Base-by-base conservation (phyloP, 2,888 invertebrate species). In the Lymantria monacha region DNA sequence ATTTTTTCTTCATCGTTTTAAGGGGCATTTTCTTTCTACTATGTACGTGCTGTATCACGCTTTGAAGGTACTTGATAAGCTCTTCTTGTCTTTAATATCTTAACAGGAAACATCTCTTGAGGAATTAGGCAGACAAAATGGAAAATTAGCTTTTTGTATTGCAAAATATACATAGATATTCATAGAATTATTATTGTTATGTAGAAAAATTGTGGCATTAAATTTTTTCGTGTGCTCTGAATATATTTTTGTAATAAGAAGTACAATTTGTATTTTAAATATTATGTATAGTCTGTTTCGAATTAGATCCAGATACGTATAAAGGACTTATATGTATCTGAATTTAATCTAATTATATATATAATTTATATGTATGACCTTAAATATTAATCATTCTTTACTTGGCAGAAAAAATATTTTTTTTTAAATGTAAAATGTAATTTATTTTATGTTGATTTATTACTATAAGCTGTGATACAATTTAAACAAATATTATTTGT, bases 61-160 rank as follows among this genome's bases (percentile, higher is more conserved):
- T 56, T 61, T 60, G 52, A 55, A 65, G 57, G 52, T 62, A 63
- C 71, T 72, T 66, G 65, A 78, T 74, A 66, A 66, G 59, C 66
- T 61, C 72, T 72, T 69, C 49, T 22, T 69, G 55, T 69, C 72
- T 74, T 75, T 72, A 76, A 79, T 75, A 81, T 72, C 70, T 70
- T 72, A 74, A 75, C 72, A 76, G 70, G 70, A 65, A 65, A 66
- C 63, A 71, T 73, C 63, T 77, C 51, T 65, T 57, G 58, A 49
- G 48, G 59, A 67, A 70, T 74, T 69, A 72, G 65, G 60, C 60
- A 61, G 67, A 66, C 69, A 69, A 73, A 71, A 61, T 49, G 64
- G 57, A 63, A 68, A 67, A 68, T 67, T 49, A 61, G 70, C 66
- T 67, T 68, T 65, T 66, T 56, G 41, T 51, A 49, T 54, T 54